Evolutionary conservation across 2,888 invertebrate species (phyloP), one percentile per base, ranked within the genome.

Genomic region (Athrips mouffetella): DNA sequence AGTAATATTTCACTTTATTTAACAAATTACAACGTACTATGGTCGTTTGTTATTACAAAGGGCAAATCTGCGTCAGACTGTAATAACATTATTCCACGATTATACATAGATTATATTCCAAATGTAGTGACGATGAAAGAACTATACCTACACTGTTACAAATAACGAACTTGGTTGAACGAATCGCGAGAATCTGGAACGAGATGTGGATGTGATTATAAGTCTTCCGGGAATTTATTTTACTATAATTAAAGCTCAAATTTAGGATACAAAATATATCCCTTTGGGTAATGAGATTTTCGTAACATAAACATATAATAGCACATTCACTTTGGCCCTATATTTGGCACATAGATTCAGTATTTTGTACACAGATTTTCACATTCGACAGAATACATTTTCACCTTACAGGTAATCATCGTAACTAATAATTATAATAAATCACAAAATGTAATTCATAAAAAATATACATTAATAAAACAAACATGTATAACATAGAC

Each of bases 171-270:
- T 52, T 54, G 64, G 63, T 52, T 50, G 55, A 59, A 51, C 61
- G 64, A 69, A 67, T 65, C 62, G 65, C 63, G 60, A 72, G 60
- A 60, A 61, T 59, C 21, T 25, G 11, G 11, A 47, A 46, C 47
- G 48, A 54, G 30, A 33, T 15, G 44, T 45, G 44, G 39, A 68
- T 65, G 59, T 57, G 37, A 62, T n/a, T n/a, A n/a, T 66, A 70
- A 78, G 75, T 81, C 76, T 75, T 78, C 73, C 71, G 61, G 75
- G 70, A 78, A 78, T 80, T 81, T 80, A 78, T 79, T 81, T 83
- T 82, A 83, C 76, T 73, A 82, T 87, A 85, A 84, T 88, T 88
- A 88, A 88, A 88, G 87, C 87, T 88, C 82, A 83, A 83, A 81
- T 80, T 77, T 73, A 73, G 76, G 77, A 77, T 77, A 71, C 61